A percentile compares a stretch with the other conserved stretches of the same genome.
These are phyloP conservation scores for Turdus rufiventris DNA, from an alignment of 2,113 vertebrate genomes.

Conservation along the genomic window DNA sequence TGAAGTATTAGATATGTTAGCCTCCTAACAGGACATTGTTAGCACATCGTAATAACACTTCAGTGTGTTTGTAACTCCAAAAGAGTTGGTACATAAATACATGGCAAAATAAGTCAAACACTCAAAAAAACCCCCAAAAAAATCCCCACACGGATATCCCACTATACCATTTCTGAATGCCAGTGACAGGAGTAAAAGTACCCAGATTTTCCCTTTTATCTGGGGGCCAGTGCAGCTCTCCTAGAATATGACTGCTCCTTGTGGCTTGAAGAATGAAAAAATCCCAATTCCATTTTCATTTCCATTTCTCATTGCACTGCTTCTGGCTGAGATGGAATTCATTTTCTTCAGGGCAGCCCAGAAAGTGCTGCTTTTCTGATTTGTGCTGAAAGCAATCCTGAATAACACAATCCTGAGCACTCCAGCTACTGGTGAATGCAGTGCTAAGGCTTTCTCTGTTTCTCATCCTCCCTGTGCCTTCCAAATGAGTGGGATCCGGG, in stretches of 20 bases:
- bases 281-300: background rate
- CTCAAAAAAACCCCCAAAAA: background rate
- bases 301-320: background rate
- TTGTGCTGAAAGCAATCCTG: background rate
- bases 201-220: background rate
- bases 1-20: conserved; percentile 1
- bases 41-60: conserved; percentile 15
- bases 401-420: background rate
- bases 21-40: conserved; percentile 7
- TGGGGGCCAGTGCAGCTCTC: background rate
- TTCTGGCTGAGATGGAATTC: background rate
- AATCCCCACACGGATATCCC: no score
- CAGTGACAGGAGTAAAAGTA: background rate
- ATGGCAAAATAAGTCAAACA: background rate
- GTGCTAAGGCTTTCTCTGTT: background rate
- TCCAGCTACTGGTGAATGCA: rapidly evolving
- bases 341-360: background rate
- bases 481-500: rapidly evolving
- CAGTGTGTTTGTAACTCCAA: conserved; percentile 6
- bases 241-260: background rate
- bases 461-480: background rate
- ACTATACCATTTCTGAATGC: background rate
- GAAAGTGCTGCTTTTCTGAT: background rate
- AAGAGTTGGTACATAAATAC: conserved; percentile 27
- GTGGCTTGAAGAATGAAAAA: background rate